Conservation (phyloP, 2,113 vertebrate genomes). For the Nesogale talazaci region DNA sequence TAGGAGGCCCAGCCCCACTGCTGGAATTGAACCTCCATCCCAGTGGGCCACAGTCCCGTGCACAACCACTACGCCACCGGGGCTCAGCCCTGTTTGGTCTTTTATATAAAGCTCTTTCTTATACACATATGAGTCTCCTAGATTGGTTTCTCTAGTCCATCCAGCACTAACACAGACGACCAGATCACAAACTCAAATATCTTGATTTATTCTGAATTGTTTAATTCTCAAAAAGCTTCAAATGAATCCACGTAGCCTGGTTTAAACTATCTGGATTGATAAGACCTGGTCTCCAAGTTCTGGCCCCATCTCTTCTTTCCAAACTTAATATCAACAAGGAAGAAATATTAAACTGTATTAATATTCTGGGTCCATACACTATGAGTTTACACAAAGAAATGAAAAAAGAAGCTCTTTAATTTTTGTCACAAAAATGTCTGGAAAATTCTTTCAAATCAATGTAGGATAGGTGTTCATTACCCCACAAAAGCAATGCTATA, state of each 20-base stretch:
- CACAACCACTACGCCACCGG: no score
- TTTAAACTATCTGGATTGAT: background rate
- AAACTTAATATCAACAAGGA: background rate
- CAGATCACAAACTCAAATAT: slow-evolving; percentile 15
- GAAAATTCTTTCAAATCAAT: slow-evolving; percentile 59
- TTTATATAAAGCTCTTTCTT: no score
- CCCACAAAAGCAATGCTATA: slow-evolving; percentile 13
- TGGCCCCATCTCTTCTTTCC: background rate
- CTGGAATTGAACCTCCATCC: no score
- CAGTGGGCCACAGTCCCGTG: no score
- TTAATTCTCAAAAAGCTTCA: slow-evolving; percentile 50
- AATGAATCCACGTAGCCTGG: background rate
- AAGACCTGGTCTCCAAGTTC: no score
- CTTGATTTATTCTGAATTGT: background rate
- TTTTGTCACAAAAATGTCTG: background rate
- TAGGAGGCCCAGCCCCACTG: no score
- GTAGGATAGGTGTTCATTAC: slow-evolving; percentile 32
- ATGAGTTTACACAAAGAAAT: background rate
- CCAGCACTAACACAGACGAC: background rate
- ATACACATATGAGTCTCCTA: no score
- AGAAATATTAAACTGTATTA: slow-evolving; percentile 17
- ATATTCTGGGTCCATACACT: background rate
- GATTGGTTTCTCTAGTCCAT: no score
- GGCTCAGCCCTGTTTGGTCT: no score
- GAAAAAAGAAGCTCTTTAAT: background rate